Conservation (phyloP, 2,797 vertebrate species). For the Poecilia picta region DNA sequence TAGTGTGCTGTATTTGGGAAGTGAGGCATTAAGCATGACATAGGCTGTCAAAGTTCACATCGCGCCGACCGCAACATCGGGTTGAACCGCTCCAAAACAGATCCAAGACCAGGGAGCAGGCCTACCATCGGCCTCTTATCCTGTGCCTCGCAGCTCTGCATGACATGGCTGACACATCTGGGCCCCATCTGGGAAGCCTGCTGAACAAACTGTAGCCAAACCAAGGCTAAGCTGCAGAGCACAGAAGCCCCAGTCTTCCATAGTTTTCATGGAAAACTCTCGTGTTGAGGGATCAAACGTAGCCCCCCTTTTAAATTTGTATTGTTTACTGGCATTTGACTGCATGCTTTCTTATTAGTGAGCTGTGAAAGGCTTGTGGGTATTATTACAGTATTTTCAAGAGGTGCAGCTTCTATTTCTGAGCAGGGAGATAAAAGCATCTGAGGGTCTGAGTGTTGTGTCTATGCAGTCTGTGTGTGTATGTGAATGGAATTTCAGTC, state of each 20-base stretch:
- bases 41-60: slow-evolving; percentile 83
- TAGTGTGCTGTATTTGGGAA: slow-evolving; percentile 84
- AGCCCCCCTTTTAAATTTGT: slow-evolving; percentile 32
- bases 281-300: slow-evolving; percentile 44
- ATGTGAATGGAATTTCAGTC: slow-evolving; percentile 74
- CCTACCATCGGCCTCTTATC: slow-evolving; percentile 72
- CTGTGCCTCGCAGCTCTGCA: slow-evolving; percentile 68
- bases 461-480: slow-evolving; percentile 28
- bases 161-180: slow-evolving; percentile 80
- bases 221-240: slow-evolving; percentile 32
- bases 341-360: slow-evolving; percentile 57
- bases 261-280: slow-evolving; percentile 22
- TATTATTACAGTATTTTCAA: slow-evolving; percentile 57
- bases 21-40: slow-evolving; percentile 87
- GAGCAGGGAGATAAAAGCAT: slow-evolving; percentile 65
- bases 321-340: slow-evolving; percentile 50
- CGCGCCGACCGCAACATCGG: slow-evolving; percentile 81
- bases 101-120: slow-evolving; percentile 60
- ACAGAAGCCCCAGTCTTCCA: slow-evolving; percentile 44
- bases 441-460: slow-evolving; percentile 32
- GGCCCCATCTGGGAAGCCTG: slow-evolving; percentile 68
- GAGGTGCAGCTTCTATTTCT: slow-evolving; percentile 63
- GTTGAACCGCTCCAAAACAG: slow-evolving; percentile 76
- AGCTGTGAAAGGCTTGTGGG: slow-evolving; percentile 46
- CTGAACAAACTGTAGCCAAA: slow-evolving; percentile 59